These are phyloP conservation scores for Lamellibrachia satsuma DNA, from an alignment of 2,888 invertebrate species.

Conservation along the genomic window DNA sequence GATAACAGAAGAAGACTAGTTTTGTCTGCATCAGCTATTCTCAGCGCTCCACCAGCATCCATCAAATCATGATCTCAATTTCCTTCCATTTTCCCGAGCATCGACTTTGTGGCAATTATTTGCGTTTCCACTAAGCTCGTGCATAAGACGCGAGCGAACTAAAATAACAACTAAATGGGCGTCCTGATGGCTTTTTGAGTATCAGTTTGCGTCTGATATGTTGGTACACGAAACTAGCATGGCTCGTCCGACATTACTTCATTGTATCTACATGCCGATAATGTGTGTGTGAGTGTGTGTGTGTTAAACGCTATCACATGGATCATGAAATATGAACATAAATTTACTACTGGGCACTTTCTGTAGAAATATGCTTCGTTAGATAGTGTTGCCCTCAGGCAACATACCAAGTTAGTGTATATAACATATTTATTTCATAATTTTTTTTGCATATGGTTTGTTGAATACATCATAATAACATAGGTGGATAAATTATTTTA, in stretches of 20 bases:
- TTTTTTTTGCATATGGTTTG: no score
- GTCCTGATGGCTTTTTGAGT: background rate
- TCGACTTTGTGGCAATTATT: background rate
- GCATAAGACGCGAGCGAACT: background rate
- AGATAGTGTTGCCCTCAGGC: no score
- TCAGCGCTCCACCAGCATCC: background rate
- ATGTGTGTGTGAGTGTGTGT: background rate
- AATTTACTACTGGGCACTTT: no score
- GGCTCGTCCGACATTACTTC: background rate
- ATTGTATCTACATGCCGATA: background rate
- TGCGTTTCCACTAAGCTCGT: background rate
- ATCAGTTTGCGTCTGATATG: background rate
- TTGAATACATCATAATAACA: no score
- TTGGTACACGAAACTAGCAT: background rate
- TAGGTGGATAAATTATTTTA: no score
- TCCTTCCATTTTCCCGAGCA: background rate
- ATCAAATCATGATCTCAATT: conserved; percentile 7
- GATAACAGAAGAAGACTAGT: background rate
- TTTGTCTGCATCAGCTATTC: background rate
- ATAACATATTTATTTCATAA: no score
- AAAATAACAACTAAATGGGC: background rate
- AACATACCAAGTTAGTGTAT: no score
- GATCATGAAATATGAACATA: no score
- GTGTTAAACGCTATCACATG: background rate
- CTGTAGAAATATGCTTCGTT: no score